Evolutionary conservation across 1,140 invertebrate species (phyloP), one percentile per base, ranked within the genome.

Genomic region (Drosophila willistoni): DNA sequence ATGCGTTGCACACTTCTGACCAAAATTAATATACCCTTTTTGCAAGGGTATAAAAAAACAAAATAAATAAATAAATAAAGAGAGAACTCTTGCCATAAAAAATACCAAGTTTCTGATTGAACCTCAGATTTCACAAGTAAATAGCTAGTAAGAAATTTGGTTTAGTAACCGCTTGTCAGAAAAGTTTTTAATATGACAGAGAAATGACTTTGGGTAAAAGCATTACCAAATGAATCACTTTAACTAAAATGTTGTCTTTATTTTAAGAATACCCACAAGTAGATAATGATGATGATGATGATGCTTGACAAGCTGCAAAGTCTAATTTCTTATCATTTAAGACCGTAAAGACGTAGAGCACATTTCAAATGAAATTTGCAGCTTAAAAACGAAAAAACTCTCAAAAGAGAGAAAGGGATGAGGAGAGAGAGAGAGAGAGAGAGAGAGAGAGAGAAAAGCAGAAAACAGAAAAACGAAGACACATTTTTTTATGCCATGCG

Each of bases 401-500:
- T 33, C 22, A 56, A 56, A 4, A 1, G 6, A 56, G 25, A 25
- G 4, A 17, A 13, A 14, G 12, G 22, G 5, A 17, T n/a, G n/a
- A n/a, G n/a, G n/a, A n/a, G n/a, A n/a, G n/a, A n/a, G n/a, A n/a
- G n/a, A n/a, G n/a, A n/a, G n/a, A n/a, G n/a, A n/a, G n/a, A n/a
- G n/a, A n/a, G n/a, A n/a, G n/a, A n/a, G 19, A 14, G 10, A 39
- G 34, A 36, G 13, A 41, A 14, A 34, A 10, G 7, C 10, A 22
- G 34, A 60, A 60, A 34, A 57, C 6, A 57, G 13, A 25, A 17
- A 57, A 39, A 59, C 10, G 33, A 19, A 59, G 56, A 59, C 39
- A 62, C 39, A 41, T 62, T 62, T 62, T 19, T 42, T 62, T 73
- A 68, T 64, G 71, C 60, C 71, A 61, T 61, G 68, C 68, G 63